A percentile compares a stretch with the other conserved stretches of the same genome.
These are phyloP conservation scores for Platorchestia sp. DNA, from an alignment of 1,140 invertebrate species.

Conservation along the genomic window DNA sequence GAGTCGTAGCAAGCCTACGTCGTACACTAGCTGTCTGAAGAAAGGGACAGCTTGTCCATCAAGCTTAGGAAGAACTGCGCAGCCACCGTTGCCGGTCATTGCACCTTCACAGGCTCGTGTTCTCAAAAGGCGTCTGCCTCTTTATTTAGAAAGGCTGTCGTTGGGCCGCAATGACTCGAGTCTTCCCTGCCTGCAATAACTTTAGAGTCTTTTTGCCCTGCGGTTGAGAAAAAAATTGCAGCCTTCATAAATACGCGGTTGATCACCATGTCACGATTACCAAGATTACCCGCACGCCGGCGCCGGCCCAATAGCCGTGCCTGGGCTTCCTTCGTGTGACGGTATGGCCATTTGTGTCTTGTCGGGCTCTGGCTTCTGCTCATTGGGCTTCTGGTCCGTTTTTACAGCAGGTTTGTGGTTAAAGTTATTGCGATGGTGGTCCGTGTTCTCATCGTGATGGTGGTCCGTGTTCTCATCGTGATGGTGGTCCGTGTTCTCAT, in stretches of 20 bases:
- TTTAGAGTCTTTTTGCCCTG: neutral
- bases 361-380: too few relatives aligned
- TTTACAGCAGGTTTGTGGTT: neutral
- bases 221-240: neutral
- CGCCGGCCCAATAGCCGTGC: neutral
- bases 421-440: neutral
- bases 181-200: neutral
- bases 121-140: neutral
- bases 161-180: neutral
- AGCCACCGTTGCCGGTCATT: neutral
- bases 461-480: neutral
- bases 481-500: neutral
- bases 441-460: neutral
- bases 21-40: neutral
- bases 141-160: neutral
- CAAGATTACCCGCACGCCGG: neutral
- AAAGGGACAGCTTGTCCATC: neutral
- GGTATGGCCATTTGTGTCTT: neutral
- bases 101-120: neutral
- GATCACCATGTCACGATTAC: neutral
- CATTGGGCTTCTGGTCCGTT: neutral
- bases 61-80: neutral
- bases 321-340: neutral
- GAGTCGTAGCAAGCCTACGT: neutral
- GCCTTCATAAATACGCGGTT: neutral